Evolutionary conservation across 2,797 vertebrate genomes (phyloP), one percentile per base, ranked within the genome.

Genomic region (Ctenosaura bakeri): DNA sequence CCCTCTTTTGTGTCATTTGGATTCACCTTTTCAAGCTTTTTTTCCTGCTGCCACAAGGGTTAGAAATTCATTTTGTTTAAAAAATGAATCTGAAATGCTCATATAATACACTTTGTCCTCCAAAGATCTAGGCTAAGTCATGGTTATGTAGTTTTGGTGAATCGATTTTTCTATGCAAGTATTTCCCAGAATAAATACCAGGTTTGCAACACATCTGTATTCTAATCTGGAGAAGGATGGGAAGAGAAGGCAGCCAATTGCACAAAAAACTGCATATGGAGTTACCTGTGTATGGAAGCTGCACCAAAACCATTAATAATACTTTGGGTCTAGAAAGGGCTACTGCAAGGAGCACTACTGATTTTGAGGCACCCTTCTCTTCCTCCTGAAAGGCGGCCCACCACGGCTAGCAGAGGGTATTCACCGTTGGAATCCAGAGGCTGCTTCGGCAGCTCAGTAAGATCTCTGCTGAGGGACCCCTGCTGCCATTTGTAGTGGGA

Each of bases 1-100:
- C 62, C 22, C 24, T 35, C 56, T 90, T 87, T 90, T 79, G 71
- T 88, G 90, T 88, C 73, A 88, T 90, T 90, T 90, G 80, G 89
- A 78, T 90, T 83, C 86, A 88, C 86, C 86, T 88, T 87, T 90
- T 90, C 80, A 84, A 88, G 90, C 73, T 88, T 88, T 83, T 84
- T 73, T 73, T 10, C 59, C 59, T 78, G 81, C 81, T 90, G 73
- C 73, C 73, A 84, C 50, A 88, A 84, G 74, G 81, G 73, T 84
- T 90, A 87, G 90, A 87, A 83, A 78, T 87, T 90, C 78, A 83
- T 87, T 87, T 87, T 78, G 59, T 88, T 83, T 90, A 66, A 82
- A 76, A 87, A 88, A 87, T 50, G 80, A 88, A 83, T 88, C 26
- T 32, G 73, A 83, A 83, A 87, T 87, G 54, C 56, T 90, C 71